Evolutionary conservation across 2,888 invertebrate genomes (phyloP), one percentile per base, ranked within the genome.

Genomic region (Geotrupes spiniger): DNA sequence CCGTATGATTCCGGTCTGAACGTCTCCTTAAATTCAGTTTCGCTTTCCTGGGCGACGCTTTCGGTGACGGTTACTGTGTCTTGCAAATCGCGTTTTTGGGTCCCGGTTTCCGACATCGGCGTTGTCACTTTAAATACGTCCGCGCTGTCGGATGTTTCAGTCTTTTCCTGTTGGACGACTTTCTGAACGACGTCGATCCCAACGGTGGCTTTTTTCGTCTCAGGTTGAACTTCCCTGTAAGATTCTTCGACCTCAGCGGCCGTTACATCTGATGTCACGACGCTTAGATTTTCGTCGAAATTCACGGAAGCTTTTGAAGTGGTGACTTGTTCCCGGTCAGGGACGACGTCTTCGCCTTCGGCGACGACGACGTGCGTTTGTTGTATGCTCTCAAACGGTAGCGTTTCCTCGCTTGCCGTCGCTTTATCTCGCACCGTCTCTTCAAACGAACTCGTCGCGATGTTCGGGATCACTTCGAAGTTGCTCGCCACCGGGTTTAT

Each of bases 41-140:
- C 82, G 57, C 71, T 76, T 65, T 82, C 82, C 57, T 69, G 63
- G 5, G 65, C 52, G 16, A 69, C 44, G 59, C 66, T 76, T 60
- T 81, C 78, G 4, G 74, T 73, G 8, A 79, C 63, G 12, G 76
- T 69, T 36, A 81, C 51, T 56, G 77, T 72, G 47, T 74, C 74
- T 42, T 74, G 70, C 2, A 73, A 70, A 43, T 78, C 74, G 57
- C 74, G 76, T 17, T 63, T 73, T 42, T 71, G 57, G 31, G 60
- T 65, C 11, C 75, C 76, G 38, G 57, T 61, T 40, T 64, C 66
- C 46, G 57, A 44, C 39, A 60, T 63, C 9, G 70, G 69, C 26
- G 54, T 44, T 47, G 43, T 48, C 26, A 60, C 50, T 6, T 53
- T 50, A 14, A 68, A 56, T 14, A 59, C 52, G 26, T 61, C 57